phyloP scores from a whole-genome alignment of 2,797 vertebrate species.

The Semotilus atromaculatus region DNA sequence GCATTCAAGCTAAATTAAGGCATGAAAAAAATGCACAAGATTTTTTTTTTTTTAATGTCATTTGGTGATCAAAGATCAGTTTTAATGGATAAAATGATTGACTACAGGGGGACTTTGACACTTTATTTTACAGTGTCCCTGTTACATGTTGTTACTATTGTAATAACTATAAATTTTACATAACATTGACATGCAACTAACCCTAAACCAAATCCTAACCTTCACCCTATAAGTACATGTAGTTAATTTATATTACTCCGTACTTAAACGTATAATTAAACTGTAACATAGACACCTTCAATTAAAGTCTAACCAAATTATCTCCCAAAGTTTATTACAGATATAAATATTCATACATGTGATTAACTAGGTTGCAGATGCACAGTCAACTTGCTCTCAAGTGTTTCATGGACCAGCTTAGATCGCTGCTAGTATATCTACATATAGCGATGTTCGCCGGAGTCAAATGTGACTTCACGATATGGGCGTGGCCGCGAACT shows the following conservation, averaged over 20 bases:
- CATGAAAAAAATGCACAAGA: no score
- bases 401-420: neutral
- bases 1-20: no score
- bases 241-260: neutral
- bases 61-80: no score
- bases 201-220: neutral
- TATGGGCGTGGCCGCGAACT: no score
- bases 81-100: no score
- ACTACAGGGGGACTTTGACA: no score
- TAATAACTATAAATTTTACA: neutral
- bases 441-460: no score
- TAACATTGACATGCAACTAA: neutral
- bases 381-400: neutral
- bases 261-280: neutral
- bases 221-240: neutral
- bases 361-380: neutral
- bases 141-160: neutral
- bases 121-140: neutral
- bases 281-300: neutral
- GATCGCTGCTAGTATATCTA: neutral
- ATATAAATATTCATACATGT: neutral
- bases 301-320: neutral
- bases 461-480: no score
- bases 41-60: no score
- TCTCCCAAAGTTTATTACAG: neutral